Percentiles rank a stretch among this genome's conserved stretches.
Conservation (phyloP, 2,113 vertebrate genomes). For the Oxygymnocypris stewartii region DNA sequence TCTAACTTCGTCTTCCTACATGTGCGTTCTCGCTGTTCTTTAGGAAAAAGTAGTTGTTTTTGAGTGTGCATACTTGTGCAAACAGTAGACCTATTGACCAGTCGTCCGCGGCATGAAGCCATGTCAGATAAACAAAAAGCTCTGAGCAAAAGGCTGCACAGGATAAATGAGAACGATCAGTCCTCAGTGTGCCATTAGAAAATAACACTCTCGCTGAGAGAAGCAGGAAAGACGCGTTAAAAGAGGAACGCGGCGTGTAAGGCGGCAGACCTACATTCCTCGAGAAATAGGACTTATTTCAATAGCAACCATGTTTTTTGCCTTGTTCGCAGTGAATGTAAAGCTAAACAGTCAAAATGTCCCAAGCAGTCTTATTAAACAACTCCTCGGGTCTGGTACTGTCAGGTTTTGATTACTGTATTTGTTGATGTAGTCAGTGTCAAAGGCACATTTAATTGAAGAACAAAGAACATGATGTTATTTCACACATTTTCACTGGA, state of each 20-base stretch:
- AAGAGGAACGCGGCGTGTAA: not conserved
- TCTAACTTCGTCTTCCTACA: not conserved
- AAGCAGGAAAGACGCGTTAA: not conserved
- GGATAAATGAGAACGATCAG: slow-evolving; percentile 29
- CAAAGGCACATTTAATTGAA: not conserved
- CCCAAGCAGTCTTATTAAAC: not conserved
- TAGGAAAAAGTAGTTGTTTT: not conserved
- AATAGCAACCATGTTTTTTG: not conserved
- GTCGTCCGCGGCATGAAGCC: not conserved
- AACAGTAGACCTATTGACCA: not conserved
- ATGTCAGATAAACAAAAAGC: slow-evolving; percentile 2
- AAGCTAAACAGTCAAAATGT: not conserved
- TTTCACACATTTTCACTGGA: not conserved
- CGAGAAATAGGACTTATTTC: slow-evolving; percentile 42
- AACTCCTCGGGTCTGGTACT: not conserved
- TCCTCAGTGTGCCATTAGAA: slow-evolving; percentile 9
- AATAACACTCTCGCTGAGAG: slow-evolving; percentile 10
- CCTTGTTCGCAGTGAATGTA: not conserved
- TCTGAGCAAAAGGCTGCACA: not conserved
- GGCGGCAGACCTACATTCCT: slow-evolving; percentile 31
- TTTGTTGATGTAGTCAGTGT: not conserved
- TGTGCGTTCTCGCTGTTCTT: not conserved
- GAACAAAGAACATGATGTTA: not conserved
- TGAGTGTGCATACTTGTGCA: not conserved
- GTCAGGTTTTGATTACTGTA: not conserved